Evolutionary conservation across 2,113 vertebrate genomes (phyloP), one percentile per base, ranked within the genome.

Genomic region (Stegastes partitus): DNA sequence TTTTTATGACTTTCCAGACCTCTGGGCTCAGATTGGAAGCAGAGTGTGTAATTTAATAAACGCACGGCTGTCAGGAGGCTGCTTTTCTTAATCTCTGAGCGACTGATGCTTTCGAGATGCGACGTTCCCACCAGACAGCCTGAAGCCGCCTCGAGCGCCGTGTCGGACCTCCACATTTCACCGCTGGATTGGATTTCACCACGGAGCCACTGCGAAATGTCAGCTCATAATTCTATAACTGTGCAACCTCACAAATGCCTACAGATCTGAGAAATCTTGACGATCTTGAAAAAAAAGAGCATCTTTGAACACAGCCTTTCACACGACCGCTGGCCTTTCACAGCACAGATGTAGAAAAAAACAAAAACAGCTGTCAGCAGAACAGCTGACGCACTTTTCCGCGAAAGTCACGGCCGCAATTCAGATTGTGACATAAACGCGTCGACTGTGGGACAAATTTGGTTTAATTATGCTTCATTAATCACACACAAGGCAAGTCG

Each of bases 1-100:
- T 15, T 22, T 14, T 59, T 81, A 79, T 54, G 34, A 70, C 34
- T 68, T 21, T 74, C 68, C 67, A n/a, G n/a, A 68, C 53, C 53
- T 19, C 21, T 42, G 53, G 59, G 65, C 54, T 77, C 50, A 59
- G 31, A 54, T 47, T 50, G 39, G 23, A 66, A 80, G 67, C 34
- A 16, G 34, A 59, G 57, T 82, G 76, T 79, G 63, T 76, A 79
- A 82, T 76, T 77, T 58, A 57, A 81, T 78, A 81, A 81, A 80
- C 1, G 0, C 64, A 56, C 50, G 21, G 26, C 59, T 80, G 81
- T 81, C 75, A 71, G 57, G 22, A 56, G 28, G 23, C 51, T 66
- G 72, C 21, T 76, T 75, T 51, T 18, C 58, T 68, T 65, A 57
- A 79, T 59, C 57, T 74, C 16, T 39, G 19, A 68, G 22, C 68